Percentiles rank a stretch among this genome's conserved stretches.
Evolutionary conservation across 2,888 invertebrate genomes (phyloP).

Genomic region (Cataglyphis albicans): DNA sequence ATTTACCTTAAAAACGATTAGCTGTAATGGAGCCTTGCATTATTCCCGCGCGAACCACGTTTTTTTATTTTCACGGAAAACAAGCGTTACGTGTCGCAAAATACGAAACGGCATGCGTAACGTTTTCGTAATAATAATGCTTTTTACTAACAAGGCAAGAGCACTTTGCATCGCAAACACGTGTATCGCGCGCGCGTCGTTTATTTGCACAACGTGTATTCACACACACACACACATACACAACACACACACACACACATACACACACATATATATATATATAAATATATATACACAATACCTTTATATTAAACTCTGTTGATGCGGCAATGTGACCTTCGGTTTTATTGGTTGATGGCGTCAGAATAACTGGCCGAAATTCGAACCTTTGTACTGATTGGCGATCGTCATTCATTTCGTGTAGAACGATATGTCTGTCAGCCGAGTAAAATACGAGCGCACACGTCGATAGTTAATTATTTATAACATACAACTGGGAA

Average conservation of each 20-base stretch:
- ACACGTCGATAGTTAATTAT: constrained; percentile 15
- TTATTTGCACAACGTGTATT: constrained; percentile 7
- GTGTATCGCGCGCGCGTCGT: background rate
- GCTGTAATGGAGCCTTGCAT: background rate
- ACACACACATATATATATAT: too few relatives aligned
- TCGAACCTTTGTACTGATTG: constrained; percentile 53
- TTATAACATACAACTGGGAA: background rate
- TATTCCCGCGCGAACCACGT: background rate
- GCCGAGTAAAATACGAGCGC: constrained; percentile 14
- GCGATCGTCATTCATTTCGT: constrained; percentile 45
- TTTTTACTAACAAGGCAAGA: background rate
- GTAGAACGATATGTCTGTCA: constrained; percentile 43
- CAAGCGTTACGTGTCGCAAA: background rate
- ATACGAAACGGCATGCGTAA: background rate
- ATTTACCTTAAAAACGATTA: constrained; percentile 6
- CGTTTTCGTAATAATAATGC: constrained; percentile 1
- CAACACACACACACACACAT: too few relatives aligned
- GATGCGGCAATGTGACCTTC: constrained; percentile 53
- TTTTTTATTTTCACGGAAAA: background rate
- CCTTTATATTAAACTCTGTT: constrained; percentile 46
- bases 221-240: background rate
- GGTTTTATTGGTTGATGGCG: constrained; percentile 52
- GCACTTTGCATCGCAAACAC: constrained; percentile 15
- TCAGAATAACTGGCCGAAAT: constrained; percentile 59
- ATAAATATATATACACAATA: background rate